A percentile compares a stretch with the other conserved stretches of the same genome.
Evolutionary conservation across 2,888 invertebrate genomes (phyloP).

Genomic region (Invenusta paracnida): DNA sequence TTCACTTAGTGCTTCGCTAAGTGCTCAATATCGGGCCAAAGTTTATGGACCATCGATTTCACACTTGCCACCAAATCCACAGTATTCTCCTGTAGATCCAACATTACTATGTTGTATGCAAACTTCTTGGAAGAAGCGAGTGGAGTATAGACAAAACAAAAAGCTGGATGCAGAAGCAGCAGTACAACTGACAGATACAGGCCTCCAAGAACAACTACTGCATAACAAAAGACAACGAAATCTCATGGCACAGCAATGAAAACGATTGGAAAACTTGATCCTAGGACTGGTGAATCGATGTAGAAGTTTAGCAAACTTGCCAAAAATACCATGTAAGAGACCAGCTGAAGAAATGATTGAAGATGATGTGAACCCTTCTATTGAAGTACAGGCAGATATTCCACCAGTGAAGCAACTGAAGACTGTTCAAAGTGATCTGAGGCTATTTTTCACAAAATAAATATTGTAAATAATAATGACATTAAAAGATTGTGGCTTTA

Average conservation of each 20-base stretch:
- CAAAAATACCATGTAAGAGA: background rate
- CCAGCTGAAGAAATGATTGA: background rate
- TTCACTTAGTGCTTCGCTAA: background rate
- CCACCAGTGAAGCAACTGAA: background rate
- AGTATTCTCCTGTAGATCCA: background rate
- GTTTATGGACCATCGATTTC: background rate
- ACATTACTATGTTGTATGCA: background rate
- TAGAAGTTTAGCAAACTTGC: background rate
- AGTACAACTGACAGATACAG: background rate
- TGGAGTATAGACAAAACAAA: too few relatives aligned
- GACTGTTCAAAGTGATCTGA: background rate
- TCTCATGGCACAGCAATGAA: background rate
- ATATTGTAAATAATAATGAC: background rate
- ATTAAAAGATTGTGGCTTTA: background rate
- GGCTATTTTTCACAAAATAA: background rate
- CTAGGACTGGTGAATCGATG: background rate
- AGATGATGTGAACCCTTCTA: background rate
- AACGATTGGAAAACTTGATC: background rate
- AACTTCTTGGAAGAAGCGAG: background rate
- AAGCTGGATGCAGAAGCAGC: background rate
- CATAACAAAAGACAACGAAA: background rate
- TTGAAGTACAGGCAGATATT: background rate
- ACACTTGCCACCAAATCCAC: background rate
- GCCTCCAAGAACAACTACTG: background rate
- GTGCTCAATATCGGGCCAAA: background rate